phyloP scores from a whole-genome alignment of 92 coral and sea anemone species.

The Paramuricea clavata region DNA sequence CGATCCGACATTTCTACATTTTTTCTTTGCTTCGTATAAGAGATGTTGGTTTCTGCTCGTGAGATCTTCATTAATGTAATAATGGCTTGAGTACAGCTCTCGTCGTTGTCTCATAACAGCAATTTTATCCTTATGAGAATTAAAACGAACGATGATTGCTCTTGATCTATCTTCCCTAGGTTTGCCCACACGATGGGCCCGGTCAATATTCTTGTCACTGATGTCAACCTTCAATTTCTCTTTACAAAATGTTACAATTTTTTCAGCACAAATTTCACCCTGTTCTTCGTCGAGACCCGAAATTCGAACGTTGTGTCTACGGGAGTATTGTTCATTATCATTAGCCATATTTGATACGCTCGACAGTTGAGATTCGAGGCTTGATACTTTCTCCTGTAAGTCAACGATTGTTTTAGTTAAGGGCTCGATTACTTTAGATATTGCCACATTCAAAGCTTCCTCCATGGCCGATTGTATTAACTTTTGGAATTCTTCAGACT shows the following conservation, averaged over 20 bases:
- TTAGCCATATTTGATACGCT: background rate
- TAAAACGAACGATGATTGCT: constrained; percentile 5
- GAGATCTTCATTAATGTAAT: constrained; percentile 52
- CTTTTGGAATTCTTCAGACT: no score
- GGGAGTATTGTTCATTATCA: constrained; percentile 6
- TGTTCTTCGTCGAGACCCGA: background rate
- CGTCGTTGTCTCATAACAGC: constrained; percentile 36
- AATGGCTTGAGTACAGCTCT: constrained; percentile 31
- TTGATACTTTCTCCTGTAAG: background rate
- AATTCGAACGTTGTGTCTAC: background rate
- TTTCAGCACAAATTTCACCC: background rate
- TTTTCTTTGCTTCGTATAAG: no score
- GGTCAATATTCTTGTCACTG: background rate
- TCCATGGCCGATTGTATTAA: no score
- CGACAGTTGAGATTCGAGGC: background rate
- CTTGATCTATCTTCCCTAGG: no score
- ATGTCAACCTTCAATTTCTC: background rate
- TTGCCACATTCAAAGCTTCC: no score
- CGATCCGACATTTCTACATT: no score
- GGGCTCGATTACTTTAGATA: no score
- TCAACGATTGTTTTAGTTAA: no score
- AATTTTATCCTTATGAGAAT: constrained; percentile 34
- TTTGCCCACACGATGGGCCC: constrained; percentile 2
- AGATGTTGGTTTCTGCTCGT: constrained; percentile 6
- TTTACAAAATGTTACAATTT: background rate